Evolutionary conservation across 1,140 invertebrate genomes (phyloP).

Genomic region (Medauroidea extradentata): DNA sequence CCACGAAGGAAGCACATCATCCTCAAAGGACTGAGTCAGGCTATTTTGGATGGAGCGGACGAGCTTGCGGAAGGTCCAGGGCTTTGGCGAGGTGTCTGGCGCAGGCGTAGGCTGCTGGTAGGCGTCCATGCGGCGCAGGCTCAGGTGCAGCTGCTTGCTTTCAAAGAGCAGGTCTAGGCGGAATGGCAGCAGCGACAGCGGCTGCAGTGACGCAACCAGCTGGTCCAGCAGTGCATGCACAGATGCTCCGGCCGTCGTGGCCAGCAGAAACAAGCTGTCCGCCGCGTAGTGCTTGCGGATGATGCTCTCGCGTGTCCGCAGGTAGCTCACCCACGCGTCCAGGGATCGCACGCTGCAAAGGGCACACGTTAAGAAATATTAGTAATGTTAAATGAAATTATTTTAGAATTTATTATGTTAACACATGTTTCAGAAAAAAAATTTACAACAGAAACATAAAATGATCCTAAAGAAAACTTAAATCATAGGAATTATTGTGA

Average conservation of each 20-base stretch:
- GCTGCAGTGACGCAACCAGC: slow-evolving; percentile 67
- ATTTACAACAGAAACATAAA: too few species aligned
- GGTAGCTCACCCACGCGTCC: slow-evolving; percentile 80
- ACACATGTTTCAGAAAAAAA: too few species aligned
- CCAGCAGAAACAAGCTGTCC: slow-evolving; percentile 64
- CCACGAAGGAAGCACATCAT: background rate
- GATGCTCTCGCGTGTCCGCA: slow-evolving; percentile 74
- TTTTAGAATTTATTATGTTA: too few species aligned
- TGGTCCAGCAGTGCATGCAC: slow-evolving; percentile 63
- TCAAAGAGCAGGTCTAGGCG: slow-evolving; percentile 77
- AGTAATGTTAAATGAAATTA: too few species aligned
- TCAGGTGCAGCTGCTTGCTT: slow-evolving; percentile 68
- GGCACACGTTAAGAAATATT: too few species aligned
- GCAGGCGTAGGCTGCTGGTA: slow-evolving; percentile 7
- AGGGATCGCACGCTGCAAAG: slow-evolving; percentile 70
- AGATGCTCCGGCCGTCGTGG: slow-evolving; percentile 57
- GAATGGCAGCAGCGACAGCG: slow-evolving; percentile 70
- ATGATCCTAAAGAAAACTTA: too few species aligned
- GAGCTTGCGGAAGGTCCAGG: slow-evolving; percentile 52
- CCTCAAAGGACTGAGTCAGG: slow-evolving; percentile 28
- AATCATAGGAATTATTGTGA: too few species aligned
- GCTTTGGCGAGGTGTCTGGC: slow-evolving; percentile 39
- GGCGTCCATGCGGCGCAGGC: slow-evolving; percentile 59
- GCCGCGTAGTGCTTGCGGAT: slow-evolving; percentile 75
- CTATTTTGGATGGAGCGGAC: slow-evolving; percentile 51